A percentile compares a stretch with the other conserved stretches of the same genome.
These are phyloP conservation scores for Octomys mimax DNA, from an alignment of 2,797 vertebrate species.

Conservation along the genomic window DNA sequence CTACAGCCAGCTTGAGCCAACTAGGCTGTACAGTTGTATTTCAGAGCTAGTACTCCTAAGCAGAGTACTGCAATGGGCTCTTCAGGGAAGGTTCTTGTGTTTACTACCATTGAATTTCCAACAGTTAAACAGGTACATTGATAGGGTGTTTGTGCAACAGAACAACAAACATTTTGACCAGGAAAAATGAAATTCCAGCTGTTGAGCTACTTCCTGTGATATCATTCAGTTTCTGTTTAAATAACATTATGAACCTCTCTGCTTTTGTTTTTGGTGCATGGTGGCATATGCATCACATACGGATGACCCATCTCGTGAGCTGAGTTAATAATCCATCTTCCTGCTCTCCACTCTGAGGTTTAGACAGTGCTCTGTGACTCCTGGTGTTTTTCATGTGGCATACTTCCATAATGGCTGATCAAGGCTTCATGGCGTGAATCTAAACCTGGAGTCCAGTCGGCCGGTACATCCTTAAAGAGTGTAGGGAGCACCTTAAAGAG, in stretches of 20 bases:
- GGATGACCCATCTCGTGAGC: slow-evolving; percentile 84
- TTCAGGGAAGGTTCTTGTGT: background rate
- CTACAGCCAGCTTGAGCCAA: background rate
- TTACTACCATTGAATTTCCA: background rate
- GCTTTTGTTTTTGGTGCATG: slow-evolving; percentile 79
- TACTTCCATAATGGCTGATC: slow-evolving; percentile 75
- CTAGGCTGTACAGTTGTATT: background rate
- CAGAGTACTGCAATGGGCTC: background rate
- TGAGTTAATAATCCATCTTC: slow-evolving; percentile 83
- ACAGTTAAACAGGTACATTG: background rate
- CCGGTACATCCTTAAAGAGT: slow-evolving; percentile 57
- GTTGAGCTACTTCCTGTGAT: slow-evolving; percentile 22
- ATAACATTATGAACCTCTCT: slow-evolving; percentile 53
- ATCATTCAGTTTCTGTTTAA: slow-evolving; percentile 69
- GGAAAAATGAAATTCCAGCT: slow-evolving; percentile 43
- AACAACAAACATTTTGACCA: background rate
- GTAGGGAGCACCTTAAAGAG: slow-evolving; percentile 70
- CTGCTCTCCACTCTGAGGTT: slow-evolving; percentile 77
- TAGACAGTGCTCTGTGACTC: slow-evolving; percentile 85
- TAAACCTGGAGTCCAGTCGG: slow-evolving; percentile 74
- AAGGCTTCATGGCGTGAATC: slow-evolving; percentile 66
- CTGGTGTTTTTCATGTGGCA: slow-evolving; percentile 82
- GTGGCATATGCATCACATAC: slow-evolving; percentile 80
- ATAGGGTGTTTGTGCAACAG: background rate
- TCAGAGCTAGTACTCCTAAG: background rate